A percentile compares a stretch with the other conserved stretches of the same genome.
These are phyloP conservation scores for Calosoma granatense DNA, from an alignment of 1,140 invertebrate genomes.

Conservation along the genomic window DNA sequence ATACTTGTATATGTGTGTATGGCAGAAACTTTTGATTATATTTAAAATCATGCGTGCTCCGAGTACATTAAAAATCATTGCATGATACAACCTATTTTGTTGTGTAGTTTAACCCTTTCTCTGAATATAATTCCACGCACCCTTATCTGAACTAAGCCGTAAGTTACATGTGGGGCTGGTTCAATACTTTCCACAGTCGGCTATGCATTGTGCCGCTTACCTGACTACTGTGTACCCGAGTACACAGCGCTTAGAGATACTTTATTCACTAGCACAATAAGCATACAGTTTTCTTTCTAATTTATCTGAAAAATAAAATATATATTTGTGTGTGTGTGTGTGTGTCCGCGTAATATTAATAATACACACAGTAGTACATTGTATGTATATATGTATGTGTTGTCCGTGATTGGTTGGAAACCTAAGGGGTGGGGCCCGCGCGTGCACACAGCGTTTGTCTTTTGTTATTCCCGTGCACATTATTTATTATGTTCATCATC, in stretches of 20 bases:
- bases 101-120: neutral
- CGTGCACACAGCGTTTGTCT: too few relatives aligned
- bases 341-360: neutral
- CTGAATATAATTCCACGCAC: neutral
- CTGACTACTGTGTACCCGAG: too few relatives aligned
- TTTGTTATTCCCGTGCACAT: too few relatives aligned
- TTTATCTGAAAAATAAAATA: conserved; percentile 3
- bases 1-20: too few relatives aligned
- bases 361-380: neutral
- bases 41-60: conserved; percentile 18
- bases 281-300: neutral
- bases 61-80: conserved; percentile 20
- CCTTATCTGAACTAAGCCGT: too few relatives aligned
- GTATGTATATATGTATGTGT: too few relatives aligned
- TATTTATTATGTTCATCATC: too few relatives aligned
- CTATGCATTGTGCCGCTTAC: neutral
- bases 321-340: neutral
- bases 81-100: conserved; percentile 16
- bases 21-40: neutral
- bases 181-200: too few relatives aligned
- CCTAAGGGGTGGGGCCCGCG: too few relatives aligned
- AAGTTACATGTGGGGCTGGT: too few relatives aligned
- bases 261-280: neutral
- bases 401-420: too few relatives aligned
- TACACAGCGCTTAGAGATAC: neutral